A percentile compares a stretch with the other conserved stretches of the same genome.
These are phyloP conservation scores for Apteryx mantelli DNA, from an alignment of 2,113 vertebrate species.

Conservation along the genomic window DNA sequence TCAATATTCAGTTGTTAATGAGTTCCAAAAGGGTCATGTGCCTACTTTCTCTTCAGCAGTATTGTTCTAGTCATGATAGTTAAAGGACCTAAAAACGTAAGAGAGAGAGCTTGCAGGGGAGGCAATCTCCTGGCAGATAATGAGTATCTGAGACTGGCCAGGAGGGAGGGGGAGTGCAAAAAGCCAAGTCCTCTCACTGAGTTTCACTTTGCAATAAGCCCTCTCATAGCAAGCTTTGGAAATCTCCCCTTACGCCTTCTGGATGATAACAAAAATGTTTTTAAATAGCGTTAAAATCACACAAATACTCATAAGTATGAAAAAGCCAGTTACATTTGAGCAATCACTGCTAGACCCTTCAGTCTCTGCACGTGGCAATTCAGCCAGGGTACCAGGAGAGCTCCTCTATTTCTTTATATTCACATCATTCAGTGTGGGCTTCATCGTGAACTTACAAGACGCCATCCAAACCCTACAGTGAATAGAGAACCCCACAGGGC, in stretches of 20 bases:
- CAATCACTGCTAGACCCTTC: not conserved
- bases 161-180: not conserved
- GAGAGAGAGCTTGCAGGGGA: not conserved
- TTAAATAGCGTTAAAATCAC: not conserved
- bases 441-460: not conserved
- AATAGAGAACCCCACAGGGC: not conserved
- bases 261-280: not conserved
- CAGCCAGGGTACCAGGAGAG: not conserved
- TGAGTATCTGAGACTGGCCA: not conserved
- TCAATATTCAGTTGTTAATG: not conserved
- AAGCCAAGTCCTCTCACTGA: not conserved
- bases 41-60: not conserved
- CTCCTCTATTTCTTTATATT: not conserved
- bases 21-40: not conserved
- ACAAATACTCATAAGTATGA: not conserved
- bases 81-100: not conserved
- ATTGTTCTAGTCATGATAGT: not conserved
- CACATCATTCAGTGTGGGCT: not conserved
- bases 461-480: not conserved
- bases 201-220: not conserved
- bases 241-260: not conserved
- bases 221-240: not conserved
- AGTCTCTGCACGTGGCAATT: not conserved
- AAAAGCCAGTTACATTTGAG: not conserved
- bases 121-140: not conserved